These are phyloP conservation scores for Carettochelys insculpta DNA, from an alignment of 2,113 vertebrate genomes.

Conservation along the genomic window DNA sequence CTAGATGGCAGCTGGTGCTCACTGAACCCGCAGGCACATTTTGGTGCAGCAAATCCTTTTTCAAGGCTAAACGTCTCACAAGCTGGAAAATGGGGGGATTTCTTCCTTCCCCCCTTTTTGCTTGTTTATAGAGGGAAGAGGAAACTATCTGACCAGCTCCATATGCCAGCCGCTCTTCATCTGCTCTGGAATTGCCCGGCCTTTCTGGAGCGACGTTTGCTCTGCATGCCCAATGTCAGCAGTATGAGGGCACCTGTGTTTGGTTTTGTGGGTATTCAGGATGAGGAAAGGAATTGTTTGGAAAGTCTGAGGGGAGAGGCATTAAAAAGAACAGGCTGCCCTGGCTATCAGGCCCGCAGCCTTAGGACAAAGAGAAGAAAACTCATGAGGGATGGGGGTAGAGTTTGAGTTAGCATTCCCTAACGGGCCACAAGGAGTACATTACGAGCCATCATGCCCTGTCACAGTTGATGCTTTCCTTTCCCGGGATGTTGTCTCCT, in stretches of 20 bases:
- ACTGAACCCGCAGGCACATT: conserved; percentile 49
- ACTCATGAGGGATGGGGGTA: not conserved
- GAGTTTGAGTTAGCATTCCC: not conserved
- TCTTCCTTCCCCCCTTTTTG: conserved; percentile 57
- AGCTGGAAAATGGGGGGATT: conserved; percentile 69
- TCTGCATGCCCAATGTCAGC: not conserved
- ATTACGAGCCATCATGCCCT: not conserved
- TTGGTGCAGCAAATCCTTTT: conserved; percentile 34
- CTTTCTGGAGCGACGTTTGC: not conserved
- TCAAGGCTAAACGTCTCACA: conserved; percentile 61
- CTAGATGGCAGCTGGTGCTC: conserved; percentile 81
- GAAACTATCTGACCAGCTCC: not conserved
- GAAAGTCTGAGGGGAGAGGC: not conserved
- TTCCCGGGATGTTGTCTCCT: not conserved
- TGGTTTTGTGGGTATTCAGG: not conserved
- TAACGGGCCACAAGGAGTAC: not conserved
- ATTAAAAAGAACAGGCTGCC: not conserved
- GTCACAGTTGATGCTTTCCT: not conserved
- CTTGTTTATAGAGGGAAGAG: conserved; percentile 26
- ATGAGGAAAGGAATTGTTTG: not conserved
- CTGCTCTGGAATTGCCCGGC: conserved; percentile 15
- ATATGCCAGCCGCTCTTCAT: conserved; percentile 13
- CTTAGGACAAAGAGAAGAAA: not conserved
- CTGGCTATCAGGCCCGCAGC: not conserved
- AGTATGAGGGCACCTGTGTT: accelerated